Evolutionary conservation across 2,113 vertebrate species (phyloP), one percentile per base, ranked within the genome.

Genomic region (Cynocephalus volans): DNA sequence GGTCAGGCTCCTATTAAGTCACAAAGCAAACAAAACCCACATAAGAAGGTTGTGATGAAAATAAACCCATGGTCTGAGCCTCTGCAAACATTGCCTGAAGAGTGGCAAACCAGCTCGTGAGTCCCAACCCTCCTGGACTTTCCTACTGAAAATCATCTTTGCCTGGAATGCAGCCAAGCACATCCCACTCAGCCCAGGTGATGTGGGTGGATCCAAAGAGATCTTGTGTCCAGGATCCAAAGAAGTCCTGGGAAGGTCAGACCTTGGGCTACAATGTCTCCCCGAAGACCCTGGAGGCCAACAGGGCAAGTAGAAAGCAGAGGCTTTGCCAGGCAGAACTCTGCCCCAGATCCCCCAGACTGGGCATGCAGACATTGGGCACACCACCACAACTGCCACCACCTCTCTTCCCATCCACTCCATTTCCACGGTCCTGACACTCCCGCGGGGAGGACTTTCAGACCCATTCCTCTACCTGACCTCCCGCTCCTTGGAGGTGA

Each of bases 121-220:
- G 28, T 33, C 50, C 9, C 15, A 1, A 6, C 31, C 28, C 15
- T 13, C 28, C 56, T 15, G 13, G 13, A 52, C 21, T 0, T 41
- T 72, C 19, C 65, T 31, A 26, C 31, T 41, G 1, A 21, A 65
- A 86, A 31, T n/a, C 64, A 21, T 13, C 75, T 65, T 65, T 48
- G 6, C n/a, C 21, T 0, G 0, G 28, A 65, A n/a, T 12, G 19
- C 0, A 0, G 12, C 17, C n/a, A 18, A 58, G 1, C 0, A 1
- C n/a, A 26, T 21, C 8, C 15, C 79, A 33, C 50, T 28, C 19
- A 69, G 45, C 8, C n/a, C 58, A 18, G n/a, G 54, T 45, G 54
- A n/a, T 24, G 19, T 24, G 2, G 6, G 0, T 8, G 8, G 65
- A 65, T 21, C 21, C 33, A n/a, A 65, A 50, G 48, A 92, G 28